Evolutionary conservation across 1,140 invertebrate species (phyloP), one percentile per base, ranked within the genome.

Genomic region (Diorhabda elongata): DNA sequence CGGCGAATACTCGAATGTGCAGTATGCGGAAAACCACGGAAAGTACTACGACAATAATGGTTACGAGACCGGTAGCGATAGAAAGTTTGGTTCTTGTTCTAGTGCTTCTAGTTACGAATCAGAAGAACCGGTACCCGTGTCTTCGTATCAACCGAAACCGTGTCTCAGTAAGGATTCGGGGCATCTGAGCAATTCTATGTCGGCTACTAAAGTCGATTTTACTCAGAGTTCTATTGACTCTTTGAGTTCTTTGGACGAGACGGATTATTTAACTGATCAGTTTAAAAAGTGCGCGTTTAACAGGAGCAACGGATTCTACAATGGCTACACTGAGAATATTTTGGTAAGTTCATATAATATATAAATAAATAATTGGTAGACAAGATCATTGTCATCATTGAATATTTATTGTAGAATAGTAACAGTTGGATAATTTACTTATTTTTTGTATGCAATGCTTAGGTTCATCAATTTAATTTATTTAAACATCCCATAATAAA

Each of bases 21-120:
- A 74, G 58, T 73, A 71, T 44, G 66, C 69, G 5, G 64, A 71
- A 11, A 69, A 75, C 58, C 72, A 67, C 43, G 74, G 69, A 26
- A 75, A 69, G 58, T 69, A 60, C 42, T 69, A 68, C 62, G 68
- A 74, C 58, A 70, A 71, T 44, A 73, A 74, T 64, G 74, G 73
- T 43, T 74, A 74, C 61, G 71, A 74, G 61, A 74, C 71, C 8
- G 70, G 68, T 26, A 71, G 70, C 56, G 72, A 73, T n/a, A 66
- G 73, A n/a, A 80, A 79, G 69, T 79, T 76, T 71, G 77, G 78
- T 26, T 78, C 76, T 4, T 77, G 75, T 67, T 81, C 80, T 7
- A 80, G 78, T 66, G 77, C 77, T 3, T 80, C 78, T 52, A 81
- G 80, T 71, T 81, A 76, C 65, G 79, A 80, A 64, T 81, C 80